Conservation (phyloP, 2,797 vertebrate genomes). For the Catharus ustulatus region DNA sequence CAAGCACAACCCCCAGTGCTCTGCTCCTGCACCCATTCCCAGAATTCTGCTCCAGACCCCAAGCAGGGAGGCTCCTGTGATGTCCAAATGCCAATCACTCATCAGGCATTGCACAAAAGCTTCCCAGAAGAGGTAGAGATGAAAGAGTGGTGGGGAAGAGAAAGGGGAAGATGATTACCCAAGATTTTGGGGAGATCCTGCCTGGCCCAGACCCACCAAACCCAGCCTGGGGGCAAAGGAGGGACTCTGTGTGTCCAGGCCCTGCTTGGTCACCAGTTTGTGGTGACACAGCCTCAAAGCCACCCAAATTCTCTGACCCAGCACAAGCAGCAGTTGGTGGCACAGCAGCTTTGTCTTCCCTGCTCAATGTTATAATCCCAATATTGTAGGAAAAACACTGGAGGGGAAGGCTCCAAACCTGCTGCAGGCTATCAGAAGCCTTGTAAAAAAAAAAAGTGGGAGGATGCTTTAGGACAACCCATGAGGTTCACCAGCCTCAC, state of each 20-base stretch:
- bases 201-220: neutral
- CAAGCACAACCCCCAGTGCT: fast-evolving
- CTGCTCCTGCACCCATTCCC: neutral
- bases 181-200: neutral
- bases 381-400: neutral
- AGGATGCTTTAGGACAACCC: neutral
- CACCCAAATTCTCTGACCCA: neutral
- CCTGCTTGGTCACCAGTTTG: neutral
- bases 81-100: neutral
- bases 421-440: neutral
- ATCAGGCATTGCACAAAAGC: neutral
- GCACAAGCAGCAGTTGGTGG: neutral
- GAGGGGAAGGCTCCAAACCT: neutral
- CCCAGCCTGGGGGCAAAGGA: neutral
- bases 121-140: neutral
- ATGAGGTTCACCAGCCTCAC: neutral
- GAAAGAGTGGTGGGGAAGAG: neutral
- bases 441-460: neutral
- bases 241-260: neutral
- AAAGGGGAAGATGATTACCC: neutral
- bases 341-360: neutral
- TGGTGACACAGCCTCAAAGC: neutral
- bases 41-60: neutral
- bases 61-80: neutral
- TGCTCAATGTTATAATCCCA: fast-evolving